phyloP scores from a whole-genome alignment of 1,140 invertebrate genomes.

The Capitella teleta region DNA sequence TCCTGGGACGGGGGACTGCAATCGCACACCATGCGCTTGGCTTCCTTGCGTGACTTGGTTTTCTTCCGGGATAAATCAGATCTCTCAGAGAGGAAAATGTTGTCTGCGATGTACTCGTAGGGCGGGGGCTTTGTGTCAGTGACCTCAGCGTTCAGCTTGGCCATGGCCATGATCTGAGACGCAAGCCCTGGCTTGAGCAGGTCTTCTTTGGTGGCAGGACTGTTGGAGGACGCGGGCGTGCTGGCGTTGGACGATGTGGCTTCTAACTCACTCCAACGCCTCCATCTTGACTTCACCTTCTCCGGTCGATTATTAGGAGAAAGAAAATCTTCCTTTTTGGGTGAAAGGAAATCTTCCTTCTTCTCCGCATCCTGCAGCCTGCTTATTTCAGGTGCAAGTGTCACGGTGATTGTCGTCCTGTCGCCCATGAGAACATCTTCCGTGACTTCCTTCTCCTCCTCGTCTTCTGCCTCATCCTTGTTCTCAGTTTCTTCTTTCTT shows the following conservation, averaged over 20 bases:
- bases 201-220: not conserved
- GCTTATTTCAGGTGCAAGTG: not conserved
- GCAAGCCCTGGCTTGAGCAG: slow-evolving; percentile 1
- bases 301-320: no score
- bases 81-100: slow-evolving; percentile 56
- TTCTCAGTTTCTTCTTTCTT: not conserved
- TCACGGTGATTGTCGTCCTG: not conserved
- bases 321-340: no score
- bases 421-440: not conserved
- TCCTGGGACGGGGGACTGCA: slow-evolving; percentile 76
- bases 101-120: slow-evolving; percentile 70
- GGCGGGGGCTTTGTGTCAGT: slow-evolving; percentile 1
- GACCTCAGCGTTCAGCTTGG: slow-evolving; percentile 14
- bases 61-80: slow-evolving; percentile 38
- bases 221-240: slow-evolving; percentile 5
- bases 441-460: not conserved
- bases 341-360: no score
- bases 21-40: slow-evolving; percentile 87
- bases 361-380: not conserved
- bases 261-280: slow-evolving; percentile 69
- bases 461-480: not conserved
- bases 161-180: slow-evolving; percentile 12
- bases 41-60: slow-evolving; percentile 50
- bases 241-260: slow-evolving; percentile 11
- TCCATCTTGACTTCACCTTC: slow-evolving; percentile 76